Evolutionary conservation across 2,888 invertebrate genomes (phyloP).

Genomic region (Rhogogaster chlorosoma): DNA sequence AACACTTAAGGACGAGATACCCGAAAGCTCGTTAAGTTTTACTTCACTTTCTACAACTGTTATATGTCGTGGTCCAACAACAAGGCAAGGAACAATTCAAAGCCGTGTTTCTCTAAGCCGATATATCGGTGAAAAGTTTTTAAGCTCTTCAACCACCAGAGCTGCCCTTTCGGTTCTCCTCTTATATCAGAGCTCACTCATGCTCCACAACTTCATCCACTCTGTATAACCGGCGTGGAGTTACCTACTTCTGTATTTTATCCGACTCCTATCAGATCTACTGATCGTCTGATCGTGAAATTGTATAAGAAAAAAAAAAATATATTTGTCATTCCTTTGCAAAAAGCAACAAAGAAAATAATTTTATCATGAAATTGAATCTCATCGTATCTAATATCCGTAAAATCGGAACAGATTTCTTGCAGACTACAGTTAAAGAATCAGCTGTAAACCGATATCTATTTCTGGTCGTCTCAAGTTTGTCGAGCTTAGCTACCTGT

Average conservation of each 20-base stretch:
- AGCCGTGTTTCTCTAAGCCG: neutral
- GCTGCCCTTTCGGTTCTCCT: neutral
- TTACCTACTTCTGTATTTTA: neutral
- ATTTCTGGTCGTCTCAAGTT: constrained; percentile 8
- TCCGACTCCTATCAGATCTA: neutral
- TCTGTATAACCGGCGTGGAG: neutral
- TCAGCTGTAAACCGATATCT: constrained; percentile 5
- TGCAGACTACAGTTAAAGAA: neutral
- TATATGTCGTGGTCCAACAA: neutral
- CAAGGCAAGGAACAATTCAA: neutral
- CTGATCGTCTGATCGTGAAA: neutral
- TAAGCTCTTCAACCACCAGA: neutral
- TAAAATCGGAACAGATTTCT: neutral
- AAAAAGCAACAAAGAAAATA: neutral
- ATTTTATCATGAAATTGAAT: neutral
- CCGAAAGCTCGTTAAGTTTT: neutral
- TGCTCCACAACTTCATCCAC: neutral
- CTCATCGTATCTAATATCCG: neutral
- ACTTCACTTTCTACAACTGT: neutral
- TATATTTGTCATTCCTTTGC: too few relatives aligned
- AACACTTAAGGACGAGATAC: neutral
- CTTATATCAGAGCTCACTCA: neutral
- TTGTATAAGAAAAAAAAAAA: neutral
- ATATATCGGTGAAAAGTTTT: constrained; percentile 2
- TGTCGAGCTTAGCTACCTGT: neutral